These are phyloP conservation scores for Neosilurus hyrtlii DNA, from an alignment of 2,797 vertebrate genomes.

Conservation along the genomic window DNA sequence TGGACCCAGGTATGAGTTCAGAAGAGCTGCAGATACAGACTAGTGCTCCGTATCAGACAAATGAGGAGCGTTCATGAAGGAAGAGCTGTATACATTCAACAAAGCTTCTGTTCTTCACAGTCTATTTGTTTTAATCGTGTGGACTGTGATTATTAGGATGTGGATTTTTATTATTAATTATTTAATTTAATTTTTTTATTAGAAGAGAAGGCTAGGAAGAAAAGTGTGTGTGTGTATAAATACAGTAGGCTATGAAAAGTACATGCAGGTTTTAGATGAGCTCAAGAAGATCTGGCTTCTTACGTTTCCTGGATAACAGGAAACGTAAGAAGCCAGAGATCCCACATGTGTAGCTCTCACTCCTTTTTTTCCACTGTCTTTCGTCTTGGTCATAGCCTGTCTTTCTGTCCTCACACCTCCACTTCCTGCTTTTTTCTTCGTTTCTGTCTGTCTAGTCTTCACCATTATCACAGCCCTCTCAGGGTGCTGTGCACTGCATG, in stretches of 20 bases:
- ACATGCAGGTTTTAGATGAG: background rate
- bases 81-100: background rate
- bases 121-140: background rate
- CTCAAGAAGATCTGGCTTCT: background rate
- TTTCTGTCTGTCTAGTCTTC: background rate
- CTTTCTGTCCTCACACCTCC: background rate
- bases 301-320: background rate
- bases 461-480: constrained; percentile 4
- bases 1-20: constrained; percentile 51
- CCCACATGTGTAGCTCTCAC: background rate
- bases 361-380: constrained; percentile 28
- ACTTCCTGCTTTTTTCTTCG: background rate
- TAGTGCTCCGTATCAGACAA: background rate
- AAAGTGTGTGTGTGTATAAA: background rate
- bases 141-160: too few relatives aligned
- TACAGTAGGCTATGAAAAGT: background rate
- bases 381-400: constrained; percentile 5
- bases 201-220: background rate
- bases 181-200: background rate
- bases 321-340: background rate
- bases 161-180: too few relatives aligned
- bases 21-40: constrained; percentile 14
- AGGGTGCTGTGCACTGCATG: background rate
- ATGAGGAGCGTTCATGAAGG: background rate
- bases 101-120: background rate